phyloP scores from a whole-genome alignment of 2,797 vertebrate species.

The Ctenopoma multispine region DNA sequence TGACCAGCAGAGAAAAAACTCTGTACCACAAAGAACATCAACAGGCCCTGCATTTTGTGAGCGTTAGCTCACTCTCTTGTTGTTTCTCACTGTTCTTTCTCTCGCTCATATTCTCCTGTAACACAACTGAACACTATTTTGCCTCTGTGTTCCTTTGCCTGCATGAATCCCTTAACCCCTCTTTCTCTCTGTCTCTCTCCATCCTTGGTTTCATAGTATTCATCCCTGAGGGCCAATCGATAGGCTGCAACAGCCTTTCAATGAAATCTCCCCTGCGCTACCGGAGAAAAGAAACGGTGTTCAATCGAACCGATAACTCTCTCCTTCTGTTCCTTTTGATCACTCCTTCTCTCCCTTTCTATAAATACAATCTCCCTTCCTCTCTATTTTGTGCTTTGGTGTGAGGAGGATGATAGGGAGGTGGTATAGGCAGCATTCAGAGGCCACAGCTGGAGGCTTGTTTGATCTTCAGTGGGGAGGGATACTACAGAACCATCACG shows the following conservation, averaged over 20 bases:
- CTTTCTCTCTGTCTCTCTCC: slow-evolving; percentile 31
- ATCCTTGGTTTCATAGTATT: slow-evolving; percentile 69
- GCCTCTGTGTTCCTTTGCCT: slow-evolving; percentile 50
- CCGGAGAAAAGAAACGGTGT: slow-evolving; percentile 72
- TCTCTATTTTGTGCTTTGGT: slow-evolving; percentile 46
- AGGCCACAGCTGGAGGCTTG: slow-evolving; percentile 65
- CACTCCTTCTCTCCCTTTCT: slow-evolving; percentile 57
- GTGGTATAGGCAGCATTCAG: slow-evolving; percentile 59
- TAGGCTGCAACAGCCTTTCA: slow-evolving; percentile 80
- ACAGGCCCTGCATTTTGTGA: slow-evolving; percentile 27
- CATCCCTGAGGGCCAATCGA: slow-evolving; percentile 78
- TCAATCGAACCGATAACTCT: slow-evolving; percentile 80
- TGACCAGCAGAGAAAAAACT: slow-evolving; percentile 45
- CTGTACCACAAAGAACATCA: slow-evolving; percentile 35
- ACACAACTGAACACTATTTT: slow-evolving; percentile 55
- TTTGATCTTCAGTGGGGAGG: slow-evolving; percentile 73
- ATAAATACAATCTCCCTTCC: slow-evolving; percentile 65
- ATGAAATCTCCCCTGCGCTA: slow-evolving; percentile 76
- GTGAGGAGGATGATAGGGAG: slow-evolving; percentile 56
- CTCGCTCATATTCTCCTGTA: slow-evolving; percentile 48
- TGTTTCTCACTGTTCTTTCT: slow-evolving; percentile 47
- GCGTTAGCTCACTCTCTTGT: slow-evolving; percentile 29
- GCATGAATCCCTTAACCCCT: slow-evolving; percentile 44
- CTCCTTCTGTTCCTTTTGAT: slow-evolving; percentile 74
- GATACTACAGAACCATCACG: slow-evolving; percentile 56